Evolutionary conservation across 2,888 invertebrate species (phyloP).

Genomic region (Ichneumoninae sp.): DNA sequence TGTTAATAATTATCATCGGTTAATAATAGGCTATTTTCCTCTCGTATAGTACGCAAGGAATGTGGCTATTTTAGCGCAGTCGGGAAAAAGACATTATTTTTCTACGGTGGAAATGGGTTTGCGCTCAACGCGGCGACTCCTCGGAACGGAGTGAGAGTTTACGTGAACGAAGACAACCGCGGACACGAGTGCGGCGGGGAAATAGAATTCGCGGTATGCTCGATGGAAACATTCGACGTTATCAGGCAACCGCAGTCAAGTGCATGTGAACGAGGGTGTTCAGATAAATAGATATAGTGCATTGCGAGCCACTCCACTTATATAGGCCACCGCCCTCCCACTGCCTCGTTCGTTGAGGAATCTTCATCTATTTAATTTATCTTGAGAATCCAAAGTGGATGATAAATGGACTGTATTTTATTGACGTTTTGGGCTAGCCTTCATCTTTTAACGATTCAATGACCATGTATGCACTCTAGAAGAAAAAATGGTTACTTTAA

Average conservation of each 20-base stretch:
- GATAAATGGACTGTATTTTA: not conserved
- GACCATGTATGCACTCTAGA: not conserved
- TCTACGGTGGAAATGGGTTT: not conserved
- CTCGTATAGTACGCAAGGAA: no score
- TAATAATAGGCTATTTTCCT: no score
- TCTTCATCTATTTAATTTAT: conserved; percentile 27
- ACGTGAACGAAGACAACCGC: not conserved
- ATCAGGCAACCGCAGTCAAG: conserved; percentile 6
- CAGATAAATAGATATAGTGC: not conserved
- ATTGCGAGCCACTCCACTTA: not conserved
- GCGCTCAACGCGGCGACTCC: not conserved
- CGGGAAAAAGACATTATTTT: no score
- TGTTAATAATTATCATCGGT: no score
- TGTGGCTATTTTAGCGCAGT: no score
- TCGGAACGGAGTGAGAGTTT: not conserved
- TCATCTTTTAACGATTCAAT: not conserved
- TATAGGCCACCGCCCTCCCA: not conserved
- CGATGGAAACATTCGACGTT: conserved; percentile 8
- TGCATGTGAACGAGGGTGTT: not conserved
- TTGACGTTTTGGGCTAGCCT: not conserved
- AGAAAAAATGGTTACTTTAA: no score
- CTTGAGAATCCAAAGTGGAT: conserved; percentile 4
- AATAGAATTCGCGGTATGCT: conserved; percentile 5
- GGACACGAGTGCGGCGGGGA: not conserved
- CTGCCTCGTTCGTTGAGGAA: not conserved